These are phyloP conservation scores for Semibalanus balanoides DNA, from an alignment of 1,140 invertebrate species.

Conservation along the genomic window DNA sequence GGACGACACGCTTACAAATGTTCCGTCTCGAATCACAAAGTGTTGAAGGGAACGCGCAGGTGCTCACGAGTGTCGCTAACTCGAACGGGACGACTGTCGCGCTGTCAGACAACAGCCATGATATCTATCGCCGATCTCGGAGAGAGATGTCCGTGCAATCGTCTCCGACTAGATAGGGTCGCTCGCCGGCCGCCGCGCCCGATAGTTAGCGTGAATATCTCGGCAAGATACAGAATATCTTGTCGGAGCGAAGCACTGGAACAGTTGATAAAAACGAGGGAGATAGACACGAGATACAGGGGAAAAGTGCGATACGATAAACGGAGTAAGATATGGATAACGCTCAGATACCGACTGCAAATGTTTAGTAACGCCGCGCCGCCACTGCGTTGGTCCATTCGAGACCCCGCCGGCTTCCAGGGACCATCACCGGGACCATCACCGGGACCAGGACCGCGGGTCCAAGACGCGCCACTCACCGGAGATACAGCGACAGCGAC, in stretches of 20 bases:
- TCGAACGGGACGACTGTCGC: too few relatives aligned
- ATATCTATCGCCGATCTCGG: too few relatives aligned
- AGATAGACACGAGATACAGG: background rate
- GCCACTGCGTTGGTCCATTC: background rate
- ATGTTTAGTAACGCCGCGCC: background rate
- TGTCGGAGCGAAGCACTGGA: background rate
- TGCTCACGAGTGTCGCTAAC: too few relatives aligned
- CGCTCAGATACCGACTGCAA: background rate
- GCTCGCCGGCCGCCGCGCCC: too few relatives aligned
- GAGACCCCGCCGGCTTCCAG: background rate
- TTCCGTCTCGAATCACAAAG: too few relatives aligned
- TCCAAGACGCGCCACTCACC: background rate
- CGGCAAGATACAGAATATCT: background rate
- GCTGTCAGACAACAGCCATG: too few relatives aligned
- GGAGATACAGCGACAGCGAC: too few relatives aligned
- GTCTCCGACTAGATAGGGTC: background rate
- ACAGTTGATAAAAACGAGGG: background rate
- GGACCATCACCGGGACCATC: background rate
- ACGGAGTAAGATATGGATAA: conserved; percentile 1
- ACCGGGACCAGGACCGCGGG: too few relatives aligned
- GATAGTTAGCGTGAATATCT: background rate
- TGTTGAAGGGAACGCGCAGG: too few relatives aligned
- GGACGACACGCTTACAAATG: too few relatives aligned
- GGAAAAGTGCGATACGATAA: background rate
- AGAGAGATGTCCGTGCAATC: background rate